Evolutionary conservation across 2,888 invertebrate genomes (phyloP).

Genomic region (Andrena marginata): DNA sequence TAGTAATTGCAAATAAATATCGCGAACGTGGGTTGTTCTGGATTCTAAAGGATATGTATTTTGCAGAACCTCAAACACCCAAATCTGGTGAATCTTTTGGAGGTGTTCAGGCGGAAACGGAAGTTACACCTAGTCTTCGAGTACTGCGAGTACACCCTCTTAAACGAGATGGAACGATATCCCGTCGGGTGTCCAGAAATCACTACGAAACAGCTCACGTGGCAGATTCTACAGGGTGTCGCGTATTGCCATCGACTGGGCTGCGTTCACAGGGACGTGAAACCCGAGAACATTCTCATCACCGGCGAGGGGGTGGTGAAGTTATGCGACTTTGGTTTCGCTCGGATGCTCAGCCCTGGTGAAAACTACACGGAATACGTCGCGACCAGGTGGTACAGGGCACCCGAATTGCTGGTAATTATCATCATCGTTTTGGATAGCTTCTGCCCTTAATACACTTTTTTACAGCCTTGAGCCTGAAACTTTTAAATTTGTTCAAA

Average conservation of each 20-base stretch:
- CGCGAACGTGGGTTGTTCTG: background rate
- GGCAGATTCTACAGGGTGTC: conserved; percentile 98
- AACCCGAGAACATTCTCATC: conserved; percentile 99
- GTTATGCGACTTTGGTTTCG: conserved; percentile 99
- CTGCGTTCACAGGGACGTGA: conserved; percentile 98
- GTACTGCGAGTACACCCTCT: conserved; percentile 98
- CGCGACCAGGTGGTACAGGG: conserved; percentile 99
- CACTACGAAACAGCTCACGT: conserved; percentile 95
- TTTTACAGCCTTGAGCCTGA: background rate
- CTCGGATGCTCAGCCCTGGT: conserved; percentile 97
- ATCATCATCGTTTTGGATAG: background rate
- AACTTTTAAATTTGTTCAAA: background rate
- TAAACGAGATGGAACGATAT: conserved; percentile 98
- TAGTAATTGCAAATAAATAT: too few relatives aligned
- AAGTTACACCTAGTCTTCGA: conserved; percentile 99
- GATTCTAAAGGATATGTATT: background rate
- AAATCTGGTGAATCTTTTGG: conserved; percentile 98
- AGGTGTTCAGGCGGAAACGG: conserved; percentile 98
- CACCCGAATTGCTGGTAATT: conserved; percentile 93
- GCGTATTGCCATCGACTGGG: conserved; percentile 98
- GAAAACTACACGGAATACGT: conserved; percentile 99
- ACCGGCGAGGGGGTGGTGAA: conserved; percentile 97
- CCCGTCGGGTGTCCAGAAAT: conserved; percentile 97
- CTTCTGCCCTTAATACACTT: background rate
- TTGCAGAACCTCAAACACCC: conserved; percentile 98